phyloP scores from a whole-genome alignment of 35 echinoderm and acorn worm genomes.

The Holothuria glaberrima region DNA sequence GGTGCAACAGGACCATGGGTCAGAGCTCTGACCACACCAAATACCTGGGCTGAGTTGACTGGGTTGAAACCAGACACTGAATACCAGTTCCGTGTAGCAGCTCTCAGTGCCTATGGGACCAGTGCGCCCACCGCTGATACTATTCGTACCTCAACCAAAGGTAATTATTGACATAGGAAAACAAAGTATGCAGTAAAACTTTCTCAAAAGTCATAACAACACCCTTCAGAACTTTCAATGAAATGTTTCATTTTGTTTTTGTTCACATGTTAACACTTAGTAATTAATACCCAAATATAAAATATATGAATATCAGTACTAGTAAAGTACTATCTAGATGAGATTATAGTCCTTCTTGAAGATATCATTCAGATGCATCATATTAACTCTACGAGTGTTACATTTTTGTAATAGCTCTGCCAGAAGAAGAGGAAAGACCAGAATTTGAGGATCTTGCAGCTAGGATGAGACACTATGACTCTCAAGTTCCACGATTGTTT shows the following conservation, averaged over 20 bases:
- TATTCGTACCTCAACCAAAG: constrained; percentile 59
- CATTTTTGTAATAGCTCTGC: constrained; percentile 14
- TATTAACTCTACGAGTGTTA: background rate
- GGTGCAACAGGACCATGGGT: constrained; percentile 66
- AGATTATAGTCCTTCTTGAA: no score
- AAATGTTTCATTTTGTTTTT: no score
- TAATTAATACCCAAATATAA: no score
- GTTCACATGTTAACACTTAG: no score
- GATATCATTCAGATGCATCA: no score
- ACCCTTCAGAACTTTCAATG: no score
- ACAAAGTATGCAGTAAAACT: no score
- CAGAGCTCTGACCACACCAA: constrained; percentile 77
- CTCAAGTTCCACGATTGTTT: constrained; percentile 62
- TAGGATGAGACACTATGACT: constrained; percentile 86
- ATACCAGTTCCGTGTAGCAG: constrained; percentile 89
- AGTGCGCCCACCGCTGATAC: constrained; percentile 81
- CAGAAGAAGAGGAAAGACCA: constrained; percentile 62
- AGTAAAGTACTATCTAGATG: no score
- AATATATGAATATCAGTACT: no score
- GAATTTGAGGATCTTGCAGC: constrained; percentile 92
- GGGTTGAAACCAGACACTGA: constrained; percentile 85
- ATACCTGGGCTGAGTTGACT: constrained; percentile 76
- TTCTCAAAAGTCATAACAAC: no score
- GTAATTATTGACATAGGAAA: constrained; percentile 56
- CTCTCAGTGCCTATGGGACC: constrained; percentile 84